These are phyloP conservation scores for Ostrea denselamellosa DNA, from an alignment of 1,140 invertebrate genomes.

Conservation along the genomic window DNA sequence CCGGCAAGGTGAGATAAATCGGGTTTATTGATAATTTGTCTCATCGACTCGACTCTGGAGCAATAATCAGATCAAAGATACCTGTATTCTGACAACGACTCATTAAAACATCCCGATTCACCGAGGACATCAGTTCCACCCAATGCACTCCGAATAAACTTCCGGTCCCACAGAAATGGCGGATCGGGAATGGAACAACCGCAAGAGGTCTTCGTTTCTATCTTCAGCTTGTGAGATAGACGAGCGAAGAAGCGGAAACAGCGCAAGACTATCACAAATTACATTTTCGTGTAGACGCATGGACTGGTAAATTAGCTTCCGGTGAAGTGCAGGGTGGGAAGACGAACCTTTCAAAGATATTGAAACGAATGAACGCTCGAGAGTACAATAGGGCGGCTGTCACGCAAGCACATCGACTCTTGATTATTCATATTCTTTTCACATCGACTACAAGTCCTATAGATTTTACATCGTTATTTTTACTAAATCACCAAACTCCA, in stretches of 20 bases:
- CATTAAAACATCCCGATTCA: conserved; percentile 37
- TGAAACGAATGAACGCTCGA: conserved; percentile 29
- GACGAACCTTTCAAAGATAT: conserved; percentile 12
- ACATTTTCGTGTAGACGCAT: conserved; percentile 37
- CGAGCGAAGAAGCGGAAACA: conserved; percentile 18
- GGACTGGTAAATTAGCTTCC: conserved; percentile 39
- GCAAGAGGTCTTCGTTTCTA: background rate
- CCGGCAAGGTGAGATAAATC: conserved; percentile 4
- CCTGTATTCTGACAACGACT: conserved; percentile 26
- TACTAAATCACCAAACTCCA: no score
- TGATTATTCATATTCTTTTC: background rate
- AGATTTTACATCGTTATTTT: conserved; percentile 6
- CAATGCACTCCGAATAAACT: conserved; percentile 39
- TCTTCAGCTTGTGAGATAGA: conserved; percentile 17
- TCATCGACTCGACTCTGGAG: background rate
- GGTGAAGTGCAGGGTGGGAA: conserved; percentile 37
- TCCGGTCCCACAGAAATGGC: conserved; percentile 35
- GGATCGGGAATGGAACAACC: conserved; percentile 10
- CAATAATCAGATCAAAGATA: conserved; percentile 36
- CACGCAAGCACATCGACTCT: conserved; percentile 1
- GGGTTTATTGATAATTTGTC: conserved; percentile 28
- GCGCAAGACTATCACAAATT: conserved; percentile 32
- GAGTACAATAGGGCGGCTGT: conserved; percentile 1
- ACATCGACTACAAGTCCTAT: background rate
- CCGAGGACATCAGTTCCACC: conserved; percentile 32